A percentile compares a stretch with the other conserved stretches of the same genome.
phyloP scores from a whole-genome alignment of 2,113 vertebrate genomes.

The Diadophis punctatus region DNA sequence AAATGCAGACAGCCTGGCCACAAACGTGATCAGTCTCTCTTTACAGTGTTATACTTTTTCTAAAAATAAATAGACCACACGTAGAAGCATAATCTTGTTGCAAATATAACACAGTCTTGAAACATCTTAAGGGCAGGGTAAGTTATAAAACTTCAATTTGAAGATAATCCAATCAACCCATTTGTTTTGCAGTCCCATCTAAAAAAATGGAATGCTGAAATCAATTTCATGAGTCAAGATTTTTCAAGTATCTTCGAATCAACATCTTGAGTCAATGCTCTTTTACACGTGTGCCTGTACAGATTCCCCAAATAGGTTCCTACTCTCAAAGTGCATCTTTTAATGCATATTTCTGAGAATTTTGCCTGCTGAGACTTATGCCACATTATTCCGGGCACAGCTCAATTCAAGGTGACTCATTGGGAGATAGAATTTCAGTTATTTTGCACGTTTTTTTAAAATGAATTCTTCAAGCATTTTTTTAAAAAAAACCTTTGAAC shows the following conservation, averaged over 20 bases:
- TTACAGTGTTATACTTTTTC: neutral
- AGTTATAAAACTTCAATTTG: neutral
- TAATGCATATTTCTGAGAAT: neutral
- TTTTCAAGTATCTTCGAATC: neutral
- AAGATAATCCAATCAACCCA: neutral
- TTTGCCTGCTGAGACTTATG: neutral
- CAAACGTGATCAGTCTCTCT: neutral
- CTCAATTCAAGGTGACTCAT: neutral
- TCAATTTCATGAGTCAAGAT: neutral
- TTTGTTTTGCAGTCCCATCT: neutral
- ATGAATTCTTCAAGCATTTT: neutral
- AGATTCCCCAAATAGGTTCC: neutral
- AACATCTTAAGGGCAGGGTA: neutral
- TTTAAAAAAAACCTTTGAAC: neutral
- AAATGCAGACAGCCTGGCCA: neutral
- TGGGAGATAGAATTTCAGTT: neutral
- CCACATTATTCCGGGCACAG: neutral
- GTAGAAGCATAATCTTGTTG: neutral
- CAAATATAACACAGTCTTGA: neutral
- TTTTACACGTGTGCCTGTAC: neutral
- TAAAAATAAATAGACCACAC: neutral
- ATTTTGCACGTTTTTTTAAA: neutral
- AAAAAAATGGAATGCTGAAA: neutral
- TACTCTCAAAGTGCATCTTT: neutral
- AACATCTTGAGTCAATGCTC: neutral